Conservation (phyloP, 2,888 invertebrate genomes). For the Sesia apiformis region DNA sequence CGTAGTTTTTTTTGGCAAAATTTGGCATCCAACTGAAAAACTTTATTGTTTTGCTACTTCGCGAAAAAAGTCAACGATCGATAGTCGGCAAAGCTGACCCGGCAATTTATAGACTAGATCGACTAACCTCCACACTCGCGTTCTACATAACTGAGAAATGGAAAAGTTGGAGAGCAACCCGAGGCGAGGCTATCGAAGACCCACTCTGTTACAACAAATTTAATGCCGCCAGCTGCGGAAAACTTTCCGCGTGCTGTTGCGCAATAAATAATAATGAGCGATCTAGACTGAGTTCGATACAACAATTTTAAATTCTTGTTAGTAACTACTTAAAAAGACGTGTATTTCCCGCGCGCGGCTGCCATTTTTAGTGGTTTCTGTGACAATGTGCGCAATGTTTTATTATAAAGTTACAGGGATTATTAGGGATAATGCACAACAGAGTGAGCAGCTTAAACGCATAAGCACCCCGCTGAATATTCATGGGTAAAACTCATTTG, state of each 20-base stretch:
- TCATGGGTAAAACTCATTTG: slow-evolving; percentile 43
- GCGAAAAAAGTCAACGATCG: slow-evolving; percentile 1
- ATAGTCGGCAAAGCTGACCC: slow-evolving; percentile 21
- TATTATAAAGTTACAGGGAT: background rate
- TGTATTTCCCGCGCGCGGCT: background rate
- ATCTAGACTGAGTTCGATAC: slow-evolving; percentile 38
- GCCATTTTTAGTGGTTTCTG: background rate
- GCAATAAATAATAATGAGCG: slow-evolving; percentile 47
- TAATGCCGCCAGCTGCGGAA: slow-evolving; percentile 32
- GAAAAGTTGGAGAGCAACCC: slow-evolving; percentile 42
- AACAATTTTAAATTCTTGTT: slow-evolving; percentile 1
- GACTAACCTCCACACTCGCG: slow-evolving; percentile 17
- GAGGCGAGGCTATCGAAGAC: slow-evolving; percentile 30
- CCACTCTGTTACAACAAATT: slow-evolving; percentile 45
- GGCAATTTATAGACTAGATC: slow-evolving; percentile 29
- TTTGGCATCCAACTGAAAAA: background rate
- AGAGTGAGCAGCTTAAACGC: slow-evolving; percentile 35
- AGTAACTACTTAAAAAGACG: background rate
- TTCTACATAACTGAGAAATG: slow-evolving; percentile 28
- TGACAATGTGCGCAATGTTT: background rate
- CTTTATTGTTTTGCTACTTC: background rate
- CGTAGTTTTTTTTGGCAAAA: no score
- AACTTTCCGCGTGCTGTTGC: slow-evolving; percentile 41
- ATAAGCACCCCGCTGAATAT: slow-evolving; percentile 36
- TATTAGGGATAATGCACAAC: slow-evolving; percentile 5